Percentiles rank a stretch among this genome's conserved stretches.
These are phyloP conservation scores for Sebastes miniatus DNA, from an alignment of 2,797 vertebrate species.

Conservation along the genomic window DNA sequence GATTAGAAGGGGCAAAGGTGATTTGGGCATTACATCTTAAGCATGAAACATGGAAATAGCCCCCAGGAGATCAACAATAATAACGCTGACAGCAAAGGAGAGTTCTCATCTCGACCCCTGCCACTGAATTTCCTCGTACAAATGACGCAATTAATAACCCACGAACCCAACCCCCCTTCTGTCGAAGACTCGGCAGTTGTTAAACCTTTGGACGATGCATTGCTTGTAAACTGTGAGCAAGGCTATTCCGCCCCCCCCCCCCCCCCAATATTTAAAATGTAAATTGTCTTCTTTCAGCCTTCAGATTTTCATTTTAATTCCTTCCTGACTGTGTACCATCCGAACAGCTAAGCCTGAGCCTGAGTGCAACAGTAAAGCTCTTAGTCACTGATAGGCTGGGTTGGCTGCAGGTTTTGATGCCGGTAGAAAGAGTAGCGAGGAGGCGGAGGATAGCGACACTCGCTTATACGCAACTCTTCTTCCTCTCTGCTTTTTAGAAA, in stretches of 20 bases:
- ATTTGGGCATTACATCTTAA: conserved; percentile 3
- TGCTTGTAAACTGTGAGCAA: neutral
- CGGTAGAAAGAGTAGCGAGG: neutral
- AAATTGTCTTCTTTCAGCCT: neutral
- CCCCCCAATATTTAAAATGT: neutral
- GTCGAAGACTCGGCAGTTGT: neutral
- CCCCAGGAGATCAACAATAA: conserved; percentile 15
- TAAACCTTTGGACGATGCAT: neutral
- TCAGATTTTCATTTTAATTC: conserved; percentile 3
- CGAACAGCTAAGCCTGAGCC: conserved; percentile 10
- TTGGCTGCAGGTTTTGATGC: conserved; percentile 23
- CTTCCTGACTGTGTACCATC: neutral
- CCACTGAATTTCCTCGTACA: conserved; percentile 11
- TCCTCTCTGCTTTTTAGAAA: conserved; percentile 23
- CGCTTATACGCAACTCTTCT: neutral
- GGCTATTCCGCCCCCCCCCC: too few relatives aligned
- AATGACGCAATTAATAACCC: conserved; percentile 26
- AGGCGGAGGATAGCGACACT: neutral
- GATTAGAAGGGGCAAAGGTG: conserved; percentile 45
- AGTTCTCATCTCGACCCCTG: conserved; percentile 13
- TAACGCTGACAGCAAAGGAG: conserved; percentile 1
- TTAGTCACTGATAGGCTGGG: conserved; percentile 36
- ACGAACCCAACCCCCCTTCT: neutral
- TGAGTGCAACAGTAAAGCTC: conserved; percentile 3
- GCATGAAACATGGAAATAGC: conserved; percentile 26